These are phyloP conservation scores for Apostichopus leukothele DNA, from an alignment of 53 echinoderm and acorn worm species.

Conservation along the genomic window DNA sequence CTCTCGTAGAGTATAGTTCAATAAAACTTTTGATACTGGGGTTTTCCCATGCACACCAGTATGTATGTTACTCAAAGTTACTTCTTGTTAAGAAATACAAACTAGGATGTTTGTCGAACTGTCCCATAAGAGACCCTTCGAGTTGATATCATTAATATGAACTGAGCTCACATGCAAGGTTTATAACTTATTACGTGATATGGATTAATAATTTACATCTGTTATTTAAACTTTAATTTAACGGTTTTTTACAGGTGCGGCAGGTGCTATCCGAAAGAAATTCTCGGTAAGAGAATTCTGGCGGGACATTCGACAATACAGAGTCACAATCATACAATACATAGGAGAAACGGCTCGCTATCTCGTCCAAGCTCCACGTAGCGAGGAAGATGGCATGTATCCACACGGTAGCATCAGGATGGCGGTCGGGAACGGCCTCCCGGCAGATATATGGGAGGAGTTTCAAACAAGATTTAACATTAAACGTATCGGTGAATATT, in stretches of 20 bases:
- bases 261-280: slow-evolving; percentile 63
- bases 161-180: too few species aligned
- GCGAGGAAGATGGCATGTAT: slow-evolving; percentile 65
- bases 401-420: slow-evolving; percentile 53
- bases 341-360: slow-evolving; percentile 91
- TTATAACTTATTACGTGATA: too few species aligned
- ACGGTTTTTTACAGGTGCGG: slow-evolving; percentile 50
- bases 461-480: slow-evolving; percentile 83
- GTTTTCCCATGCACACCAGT: too few species aligned
- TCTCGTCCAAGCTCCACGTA: slow-evolving; percentile 53
- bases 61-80: too few species aligned
- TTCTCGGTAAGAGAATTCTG: slow-evolving; percentile 81
- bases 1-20: too few species aligned
- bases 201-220: too few species aligned
- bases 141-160: too few species aligned
- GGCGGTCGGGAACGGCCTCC: slow-evolving; percentile 74
- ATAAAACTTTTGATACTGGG: too few species aligned
- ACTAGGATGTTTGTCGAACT: too few species aligned
- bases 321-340: slow-evolving; percentile 73
- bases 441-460: slow-evolving; percentile 78
- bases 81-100: too few species aligned
- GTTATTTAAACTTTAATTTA: too few species aligned
- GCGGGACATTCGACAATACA: slow-evolving; percentile 76
- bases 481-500: slow-evolving; percentile 71
- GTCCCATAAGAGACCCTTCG: too few species aligned